A percentile compares a stretch with the other conserved stretches of the same genome.
These are phyloP conservation scores for Octonoba sinensis DNA, from an alignment of 2,888 invertebrate species.

Conservation along the genomic window DNA sequence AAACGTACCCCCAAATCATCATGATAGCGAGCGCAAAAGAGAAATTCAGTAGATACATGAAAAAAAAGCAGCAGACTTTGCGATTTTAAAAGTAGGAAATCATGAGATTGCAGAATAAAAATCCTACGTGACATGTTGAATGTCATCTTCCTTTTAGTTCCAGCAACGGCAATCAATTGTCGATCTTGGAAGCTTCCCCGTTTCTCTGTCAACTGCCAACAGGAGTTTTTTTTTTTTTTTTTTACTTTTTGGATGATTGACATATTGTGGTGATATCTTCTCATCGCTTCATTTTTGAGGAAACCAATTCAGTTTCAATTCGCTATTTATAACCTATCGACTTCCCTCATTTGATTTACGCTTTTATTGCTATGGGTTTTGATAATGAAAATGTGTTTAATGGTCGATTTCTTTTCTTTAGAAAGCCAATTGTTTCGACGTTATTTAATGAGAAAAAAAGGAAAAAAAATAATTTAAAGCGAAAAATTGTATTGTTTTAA, in stretches of 20 bases:
- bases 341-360: no score
- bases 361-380: no score
- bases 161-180: slow-evolving; percentile 46
- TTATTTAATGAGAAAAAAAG: no score
- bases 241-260: slow-evolving; percentile 44
- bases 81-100: slow-evolving; percentile 60
- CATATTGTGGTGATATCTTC: slow-evolving; percentile 54
- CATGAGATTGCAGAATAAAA: slow-evolving; percentile 62
- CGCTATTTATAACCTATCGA: no score
- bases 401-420: no score
- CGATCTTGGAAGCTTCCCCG: slow-evolving; percentile 46
- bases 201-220: slow-evolving; percentile 43
- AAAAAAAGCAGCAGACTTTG: slow-evolving; percentile 27
- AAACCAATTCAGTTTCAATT: slow-evolving; percentile 43
- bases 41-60: not conserved
- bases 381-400: no score
- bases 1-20: no score
- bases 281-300: slow-evolving; percentile 21
- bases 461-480: no score
- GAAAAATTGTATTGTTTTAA: no score
- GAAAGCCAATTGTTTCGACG: no score
- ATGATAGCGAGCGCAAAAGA: not conserved
- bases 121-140: slow-evolving; percentile 57
- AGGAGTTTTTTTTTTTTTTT: no score
- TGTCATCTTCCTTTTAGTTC: slow-evolving; percentile 29